Conservation (phyloP, 2,888 invertebrate species). For the Hypercompe scribonia region DNA sequence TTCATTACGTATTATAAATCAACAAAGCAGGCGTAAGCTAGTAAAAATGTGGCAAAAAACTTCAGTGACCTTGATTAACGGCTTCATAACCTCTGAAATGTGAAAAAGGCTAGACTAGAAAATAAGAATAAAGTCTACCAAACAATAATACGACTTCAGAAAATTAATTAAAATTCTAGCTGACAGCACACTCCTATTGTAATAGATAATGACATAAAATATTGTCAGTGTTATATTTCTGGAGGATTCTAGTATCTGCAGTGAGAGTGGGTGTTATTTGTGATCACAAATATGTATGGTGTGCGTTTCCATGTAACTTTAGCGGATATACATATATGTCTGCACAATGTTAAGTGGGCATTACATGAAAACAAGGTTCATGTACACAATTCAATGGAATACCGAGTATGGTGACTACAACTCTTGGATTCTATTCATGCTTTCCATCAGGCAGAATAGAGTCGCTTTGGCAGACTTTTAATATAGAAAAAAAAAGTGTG, state of each 20-base stretch:
- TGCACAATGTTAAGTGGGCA: not conserved
- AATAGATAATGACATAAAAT: constrained; percentile 27
- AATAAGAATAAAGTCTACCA: not conserved
- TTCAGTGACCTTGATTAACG: not conserved
- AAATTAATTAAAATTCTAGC: constrained; percentile 9
- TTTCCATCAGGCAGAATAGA: no score
- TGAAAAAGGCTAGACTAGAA: not conserved
- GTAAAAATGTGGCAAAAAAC: not conserved
- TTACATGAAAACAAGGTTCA: not conserved
- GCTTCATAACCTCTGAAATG: not conserved
- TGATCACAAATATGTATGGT: not conserved
- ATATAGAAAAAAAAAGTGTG: no score
- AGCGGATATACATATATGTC: no score
- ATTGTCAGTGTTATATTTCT: constrained; percentile 29
- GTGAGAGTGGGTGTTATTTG: not conserved
- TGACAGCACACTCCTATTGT: not conserved
- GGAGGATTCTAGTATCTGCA: constrained; percentile 13
- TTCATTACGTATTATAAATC: no score
- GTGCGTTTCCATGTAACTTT: not conserved
- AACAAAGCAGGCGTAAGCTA: no score
- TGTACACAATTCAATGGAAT: not conserved
- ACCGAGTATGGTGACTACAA: no score
- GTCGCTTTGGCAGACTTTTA: no score
- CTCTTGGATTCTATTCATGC: no score
- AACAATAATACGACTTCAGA: not conserved